These are phyloP conservation scores for Lasius fuliginosus DNA, from an alignment of 2,888 invertebrate genomes.

Conservation along the genomic window DNA sequence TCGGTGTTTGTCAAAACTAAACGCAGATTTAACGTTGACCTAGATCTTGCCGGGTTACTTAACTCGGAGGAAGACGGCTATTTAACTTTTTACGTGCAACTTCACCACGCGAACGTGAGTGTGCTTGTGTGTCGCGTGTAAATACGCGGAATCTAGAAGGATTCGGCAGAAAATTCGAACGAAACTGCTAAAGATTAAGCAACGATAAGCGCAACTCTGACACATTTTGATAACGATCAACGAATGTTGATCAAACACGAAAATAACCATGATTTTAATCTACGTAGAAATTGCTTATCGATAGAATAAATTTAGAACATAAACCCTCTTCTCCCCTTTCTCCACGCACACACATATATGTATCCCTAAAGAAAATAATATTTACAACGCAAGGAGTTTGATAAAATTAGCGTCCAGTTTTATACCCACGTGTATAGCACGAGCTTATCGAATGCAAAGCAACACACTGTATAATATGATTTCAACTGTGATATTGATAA, in stretches of 20 bases:
- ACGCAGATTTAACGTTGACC: slow-evolving; percentile 64
- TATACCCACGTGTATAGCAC: background rate
- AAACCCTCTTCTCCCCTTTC: background rate
- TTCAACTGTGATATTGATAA: background rate
- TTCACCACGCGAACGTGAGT: slow-evolving; percentile 35
- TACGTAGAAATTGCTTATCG: background rate
- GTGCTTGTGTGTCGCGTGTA: background rate
- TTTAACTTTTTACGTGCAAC: slow-evolving; percentile 69
- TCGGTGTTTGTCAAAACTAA: slow-evolving; percentile 73
- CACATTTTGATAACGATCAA: background rate
- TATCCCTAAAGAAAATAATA: background rate
- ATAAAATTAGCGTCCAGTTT: slow-evolving; percentile 17
- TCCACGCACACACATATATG: background rate
- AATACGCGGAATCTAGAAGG: slow-evolving; percentile 11
- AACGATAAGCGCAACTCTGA: background rate
- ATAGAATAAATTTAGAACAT: background rate
- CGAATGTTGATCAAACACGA: background rate
- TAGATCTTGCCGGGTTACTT: slow-evolving; percentile 64
- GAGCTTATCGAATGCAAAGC: background rate
- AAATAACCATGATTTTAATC: background rate
- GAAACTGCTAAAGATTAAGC: background rate
- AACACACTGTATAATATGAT: background rate
- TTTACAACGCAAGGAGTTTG: background rate
- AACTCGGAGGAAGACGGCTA: slow-evolving; percentile 69
- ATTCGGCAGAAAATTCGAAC: background rate